Conservation (phyloP, 1,140 invertebrate genomes). For the Brachionus asplanchnoidis region DNA sequence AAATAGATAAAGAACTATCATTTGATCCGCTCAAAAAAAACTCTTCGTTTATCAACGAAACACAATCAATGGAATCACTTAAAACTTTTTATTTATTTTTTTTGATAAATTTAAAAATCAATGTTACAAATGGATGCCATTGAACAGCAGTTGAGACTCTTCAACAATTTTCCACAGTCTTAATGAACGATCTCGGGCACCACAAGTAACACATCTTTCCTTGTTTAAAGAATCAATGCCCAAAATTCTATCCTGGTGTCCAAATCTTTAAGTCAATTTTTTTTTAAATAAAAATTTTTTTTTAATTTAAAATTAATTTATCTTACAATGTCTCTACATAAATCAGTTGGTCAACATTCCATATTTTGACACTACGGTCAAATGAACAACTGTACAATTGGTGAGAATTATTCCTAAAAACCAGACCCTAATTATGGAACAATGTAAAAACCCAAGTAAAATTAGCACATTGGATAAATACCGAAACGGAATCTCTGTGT, state of each 20-base stretch:
- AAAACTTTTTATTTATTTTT: constrained; percentile 29
- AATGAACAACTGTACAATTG: constrained; percentile 74
- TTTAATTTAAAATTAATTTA: not conserved
- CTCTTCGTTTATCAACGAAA: constrained; percentile 82
- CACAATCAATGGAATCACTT: constrained; percentile 74
- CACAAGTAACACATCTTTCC: constrained; percentile 79
- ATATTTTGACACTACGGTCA: constrained; percentile 78
- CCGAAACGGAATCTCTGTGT: constrained; percentile 57
- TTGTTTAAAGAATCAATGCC: constrained; percentile 73
- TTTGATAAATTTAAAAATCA: not conserved
- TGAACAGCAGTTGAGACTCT: constrained; percentile 89
- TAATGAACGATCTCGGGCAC: constrained; percentile 76
- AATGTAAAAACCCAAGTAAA: constrained; percentile 58
- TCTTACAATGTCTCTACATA: constrained; percentile 85
- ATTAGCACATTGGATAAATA: constrained; percentile 49
- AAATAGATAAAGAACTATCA: constrained; percentile 32
- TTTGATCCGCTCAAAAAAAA: constrained; percentile 71
- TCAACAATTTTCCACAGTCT: constrained; percentile 92
- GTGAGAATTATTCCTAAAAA: constrained; percentile 79
- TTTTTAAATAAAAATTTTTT: not conserved
- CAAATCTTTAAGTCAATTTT: constrained; percentile 63
- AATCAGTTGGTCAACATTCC: constrained; percentile 88
- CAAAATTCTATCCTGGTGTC: constrained; percentile 78
- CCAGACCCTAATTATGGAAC: constrained; percentile 62
- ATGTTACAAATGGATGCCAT: constrained; percentile 45